These are phyloP conservation scores for Loxodonta africana DNA, from an alignment of 2,113 vertebrate species.

Conservation along the genomic window DNA sequence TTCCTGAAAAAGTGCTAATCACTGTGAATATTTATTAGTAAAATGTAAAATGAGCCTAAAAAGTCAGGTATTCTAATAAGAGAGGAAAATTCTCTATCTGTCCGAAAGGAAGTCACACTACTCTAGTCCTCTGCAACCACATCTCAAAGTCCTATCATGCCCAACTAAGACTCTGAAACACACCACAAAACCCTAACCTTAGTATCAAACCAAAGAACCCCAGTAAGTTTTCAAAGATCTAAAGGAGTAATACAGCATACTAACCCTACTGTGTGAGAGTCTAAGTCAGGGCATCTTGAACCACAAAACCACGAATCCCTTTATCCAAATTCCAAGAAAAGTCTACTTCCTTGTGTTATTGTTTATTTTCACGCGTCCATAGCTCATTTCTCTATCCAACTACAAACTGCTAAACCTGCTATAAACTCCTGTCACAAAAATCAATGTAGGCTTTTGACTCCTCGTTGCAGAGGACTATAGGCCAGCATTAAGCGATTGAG, in stretches of 20 bases:
- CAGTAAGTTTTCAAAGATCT: background rate
- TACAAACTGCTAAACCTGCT: background rate
- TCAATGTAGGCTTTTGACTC: background rate
- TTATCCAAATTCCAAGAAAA: constrained; percentile 16
- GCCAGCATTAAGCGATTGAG: constrained; percentile 16
- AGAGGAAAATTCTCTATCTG: constrained; percentile 1
- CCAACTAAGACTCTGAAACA: background rate
- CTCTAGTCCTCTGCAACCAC: background rate
- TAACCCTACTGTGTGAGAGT: background rate
- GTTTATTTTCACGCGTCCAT: background rate
- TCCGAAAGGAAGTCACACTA: background rate
- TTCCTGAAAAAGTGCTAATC: background rate
- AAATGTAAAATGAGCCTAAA: constrained; percentile 47
- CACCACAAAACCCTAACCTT: background rate
- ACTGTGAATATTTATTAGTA: constrained; percentile 21
- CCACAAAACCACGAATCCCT: background rate
- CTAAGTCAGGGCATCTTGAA: background rate
- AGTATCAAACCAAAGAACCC: background rate
- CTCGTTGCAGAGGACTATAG: background rate
- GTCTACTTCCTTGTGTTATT: background rate
- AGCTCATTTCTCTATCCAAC: background rate
- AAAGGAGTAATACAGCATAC: background rate
- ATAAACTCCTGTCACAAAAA: constrained; percentile 1
- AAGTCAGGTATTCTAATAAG: constrained; percentile 28
- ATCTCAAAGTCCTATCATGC: background rate